Base-by-base conservation (phyloP, 2,888 invertebrate genomes). In the Volucella zonaria region DNA sequence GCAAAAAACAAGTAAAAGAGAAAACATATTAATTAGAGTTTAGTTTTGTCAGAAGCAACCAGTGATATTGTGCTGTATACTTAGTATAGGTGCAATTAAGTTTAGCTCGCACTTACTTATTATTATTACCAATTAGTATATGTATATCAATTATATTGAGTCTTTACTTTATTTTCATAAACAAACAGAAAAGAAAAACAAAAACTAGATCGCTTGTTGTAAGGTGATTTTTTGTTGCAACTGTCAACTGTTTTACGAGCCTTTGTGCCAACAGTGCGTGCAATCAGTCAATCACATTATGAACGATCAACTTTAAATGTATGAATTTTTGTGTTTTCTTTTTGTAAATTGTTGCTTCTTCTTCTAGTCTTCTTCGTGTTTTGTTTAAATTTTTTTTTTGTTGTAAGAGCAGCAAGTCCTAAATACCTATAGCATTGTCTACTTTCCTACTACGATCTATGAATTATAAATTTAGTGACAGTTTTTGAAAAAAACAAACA, bases 11-110 rank as follows among this genome's bases (percentile, higher is more conserved):
- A 43, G 23, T 58, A 42, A 18, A 14, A 61, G n/a, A 70, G n/a
- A 73, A 78, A 78, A 74, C 74, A 71, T 73, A 73, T 66, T 82
- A 82, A 82, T 71, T 73, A 77, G 81, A 71, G 67, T 75, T 76
- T 83, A 79, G 71, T 83, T 79, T 76, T 91, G 89, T 89, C 89
- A 89, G 90, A 92, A 92, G 90, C 92, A 91, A 91, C 91, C 91
- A 92, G 91, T 91, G 91, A 91, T 91, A 91, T 91, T 91, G 91
- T 91, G 89, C 92, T 92, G 89, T 91, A 92, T 92, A 91, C 92
- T 89, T 91, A 92, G 91, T 92, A 92, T 92, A 91, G 89, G 91
- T 91, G 90, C 92, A 91, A 92, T 91, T 91, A 90, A 89, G 31
- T 90, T 91, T 90, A 91, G 90, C 89, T 90, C 88, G 89, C 89